A percentile compares a stretch with the other conserved stretches of the same genome.
Conservation (phyloP, 2,797 vertebrate species). For the Danio choprae region DNA sequence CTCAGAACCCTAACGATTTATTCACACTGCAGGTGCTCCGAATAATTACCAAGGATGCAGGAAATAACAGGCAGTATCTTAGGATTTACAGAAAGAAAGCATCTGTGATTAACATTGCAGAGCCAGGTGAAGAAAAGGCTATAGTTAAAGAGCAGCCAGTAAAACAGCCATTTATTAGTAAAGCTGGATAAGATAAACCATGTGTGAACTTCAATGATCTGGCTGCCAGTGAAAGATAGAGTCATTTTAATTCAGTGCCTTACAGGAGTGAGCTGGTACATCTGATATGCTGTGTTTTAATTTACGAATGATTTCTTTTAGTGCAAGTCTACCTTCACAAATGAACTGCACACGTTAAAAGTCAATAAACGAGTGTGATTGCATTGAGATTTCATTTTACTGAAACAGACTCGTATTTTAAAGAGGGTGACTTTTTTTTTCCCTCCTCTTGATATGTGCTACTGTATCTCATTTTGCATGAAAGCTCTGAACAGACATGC, state of each 20-base stretch:
- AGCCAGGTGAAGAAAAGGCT: neutral
- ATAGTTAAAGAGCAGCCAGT: neutral
- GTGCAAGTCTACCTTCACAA: neutral
- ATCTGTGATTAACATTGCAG: slow-evolving; percentile 33
- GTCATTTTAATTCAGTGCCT: neutral
- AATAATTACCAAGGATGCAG: slow-evolving; percentile 38
- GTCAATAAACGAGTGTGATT: neutral
- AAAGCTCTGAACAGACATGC: neutral
- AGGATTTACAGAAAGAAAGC: slow-evolving; percentile 8
- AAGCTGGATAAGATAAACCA: slow-evolving; percentile 22
- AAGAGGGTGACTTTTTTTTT: neutral
- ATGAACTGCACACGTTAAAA: neutral
- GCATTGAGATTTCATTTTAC: neutral
- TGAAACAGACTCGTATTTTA: neutral
- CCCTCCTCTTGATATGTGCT: slow-evolving; percentile 2
- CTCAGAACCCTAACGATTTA: neutral
- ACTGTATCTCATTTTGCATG: neutral
- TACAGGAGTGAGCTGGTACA: neutral
- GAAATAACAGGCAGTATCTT: slow-evolving; percentile 35
- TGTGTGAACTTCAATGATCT: slow-evolving; percentile 11
- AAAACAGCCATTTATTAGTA: slow-evolving; percentile 3
- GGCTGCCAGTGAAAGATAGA: neutral
- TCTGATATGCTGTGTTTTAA: neutral
- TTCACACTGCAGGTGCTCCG: slow-evolving; percentile 20
- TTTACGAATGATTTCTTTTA: neutral